Evolutionary conservation across 2,797 vertebrate genomes (phyloP).

Genomic region (Ptychadena robeensis): DNA sequence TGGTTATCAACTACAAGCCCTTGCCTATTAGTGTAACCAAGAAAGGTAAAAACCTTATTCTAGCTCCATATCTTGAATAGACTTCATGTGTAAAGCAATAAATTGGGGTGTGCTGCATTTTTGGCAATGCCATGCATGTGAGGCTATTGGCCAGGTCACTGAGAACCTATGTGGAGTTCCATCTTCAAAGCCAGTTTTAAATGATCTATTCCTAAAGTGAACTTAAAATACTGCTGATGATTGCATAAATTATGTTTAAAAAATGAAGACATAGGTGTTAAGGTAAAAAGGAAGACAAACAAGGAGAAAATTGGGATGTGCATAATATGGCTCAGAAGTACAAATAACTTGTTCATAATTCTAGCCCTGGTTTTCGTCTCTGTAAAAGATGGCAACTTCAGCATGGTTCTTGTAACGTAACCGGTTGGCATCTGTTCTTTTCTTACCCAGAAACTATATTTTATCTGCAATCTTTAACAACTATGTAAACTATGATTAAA

Average conservation of each 20-base stretch:
- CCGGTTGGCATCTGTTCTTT: not conserved
- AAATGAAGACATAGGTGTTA: not conserved
- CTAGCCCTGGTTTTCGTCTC: conserved; percentile 8
- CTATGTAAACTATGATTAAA: conserved; percentile 38
- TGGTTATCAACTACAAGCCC: no score
- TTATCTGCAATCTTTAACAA: conserved; percentile 39
- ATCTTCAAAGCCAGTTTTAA: not conserved
- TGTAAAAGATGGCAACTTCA: conserved; percentile 16
- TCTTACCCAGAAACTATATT: conserved; percentile 12
- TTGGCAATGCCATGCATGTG: no score
- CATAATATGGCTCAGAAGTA: not conserved
- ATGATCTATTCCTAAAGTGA: not conserved
- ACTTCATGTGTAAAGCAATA: no score
- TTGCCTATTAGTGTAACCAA: no score
- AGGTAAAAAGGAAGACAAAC: not conserved
- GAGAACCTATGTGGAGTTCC: no score
- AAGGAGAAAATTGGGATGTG: not conserved
- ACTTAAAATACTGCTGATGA: not conserved
- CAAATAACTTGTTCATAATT: not conserved
- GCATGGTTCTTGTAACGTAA: conserved; percentile 19
- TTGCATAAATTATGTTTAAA: not conserved
- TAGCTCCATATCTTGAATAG: no score
- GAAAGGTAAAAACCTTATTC: no score
- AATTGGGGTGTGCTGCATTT: no score
- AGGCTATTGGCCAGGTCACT: no score